Percentiles rank a stretch among this genome's conserved stretches.
Conservation (phyloP, 1,140 invertebrate genomes). For the Lordiphosa mommai region DNA sequence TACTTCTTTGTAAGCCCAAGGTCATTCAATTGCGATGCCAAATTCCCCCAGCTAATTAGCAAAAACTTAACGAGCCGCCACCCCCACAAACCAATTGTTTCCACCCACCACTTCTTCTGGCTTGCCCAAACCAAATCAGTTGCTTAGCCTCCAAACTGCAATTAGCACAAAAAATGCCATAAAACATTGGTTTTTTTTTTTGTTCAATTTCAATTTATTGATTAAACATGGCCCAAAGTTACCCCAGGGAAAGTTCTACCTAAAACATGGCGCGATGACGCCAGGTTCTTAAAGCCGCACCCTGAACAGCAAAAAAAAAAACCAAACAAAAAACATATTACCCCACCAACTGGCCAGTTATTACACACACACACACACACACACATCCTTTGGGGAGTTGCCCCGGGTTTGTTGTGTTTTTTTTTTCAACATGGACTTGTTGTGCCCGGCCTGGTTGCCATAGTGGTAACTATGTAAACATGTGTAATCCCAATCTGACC, state of each 20-base stretch:
- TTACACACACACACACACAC: constrained; percentile 1
- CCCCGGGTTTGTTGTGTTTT: constrained; percentile 18
- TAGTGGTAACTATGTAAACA: constrained; percentile 26
- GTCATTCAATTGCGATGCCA: constrained; percentile 40
- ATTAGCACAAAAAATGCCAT: constrained; percentile 32
- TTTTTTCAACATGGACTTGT: constrained; percentile 46
- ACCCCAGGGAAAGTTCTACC: constrained; percentile 61
- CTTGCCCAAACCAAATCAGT: constrained; percentile 23
- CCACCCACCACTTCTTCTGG: background rate
- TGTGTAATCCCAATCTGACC: constrained; percentile 19
- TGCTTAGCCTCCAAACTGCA: constrained; percentile 50
- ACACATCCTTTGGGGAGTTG: constrained; percentile 49
- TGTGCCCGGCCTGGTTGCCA: constrained; percentile 56
- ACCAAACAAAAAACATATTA: too few species aligned
- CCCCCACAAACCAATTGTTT: constrained; percentile 7
- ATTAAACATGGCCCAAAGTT: constrained; percentile 51
- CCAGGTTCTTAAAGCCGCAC: constrained; percentile 63
- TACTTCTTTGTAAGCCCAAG: background rate
- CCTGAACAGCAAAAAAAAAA: constrained; percentile 12
- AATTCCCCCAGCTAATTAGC: constrained; percentile 44
- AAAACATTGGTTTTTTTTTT: constrained; percentile 13
- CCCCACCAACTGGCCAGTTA: constrained; percentile 14
- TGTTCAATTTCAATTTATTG: constrained; percentile 36
- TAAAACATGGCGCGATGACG: constrained; percentile 60
- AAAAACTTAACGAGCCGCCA: constrained; percentile 26